Evolutionary conservation across 2,888 invertebrate species (phyloP), one percentile per base, ranked within the genome.

Genomic region (Drosophila barbarae): DNA sequence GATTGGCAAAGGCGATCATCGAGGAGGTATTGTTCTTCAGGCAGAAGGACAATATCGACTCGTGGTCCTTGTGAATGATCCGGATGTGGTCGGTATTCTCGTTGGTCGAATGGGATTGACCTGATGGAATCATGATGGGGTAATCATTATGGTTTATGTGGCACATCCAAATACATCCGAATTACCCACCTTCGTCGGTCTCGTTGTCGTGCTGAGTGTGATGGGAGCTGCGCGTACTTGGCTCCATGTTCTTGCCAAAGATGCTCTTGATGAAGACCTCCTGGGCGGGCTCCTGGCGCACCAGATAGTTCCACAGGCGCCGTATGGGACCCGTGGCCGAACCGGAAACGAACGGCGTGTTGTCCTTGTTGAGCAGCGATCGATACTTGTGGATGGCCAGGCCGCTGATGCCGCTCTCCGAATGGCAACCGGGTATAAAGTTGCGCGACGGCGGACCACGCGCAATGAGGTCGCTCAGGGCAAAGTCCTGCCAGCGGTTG

Each of bases 11-110:
- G 0, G 98, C 96, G 75, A 99, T 93, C 71, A 95, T 90, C 35
- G 96, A 96, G 54, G 93, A 92, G 76, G 94, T 94, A 18, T 95
- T 97, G 92, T 96, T 95, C 90, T 98, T 98, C 64, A 98, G 92
- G 87, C 98, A 98, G 91, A 99, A 99, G 34, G 99, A 96, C 55
- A 97, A 94, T 77, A 99, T 98, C 59, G 98, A 96, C 90, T 99
- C 99, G 90, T 98, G 98, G 87, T 99, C 99, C 90, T 99, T 98
- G 90, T 99, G 99, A 76, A 99, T 97, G 79, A 99, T 97, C 76
- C 98, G 93, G 65, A 98, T 96, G 10, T 97, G 96, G 86, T 96
- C 96, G 12, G 88, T 86, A 69, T 90, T 85, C 69, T 87, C 87
- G 69, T 70, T 82, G 18, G 78, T 75, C 30, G 77, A 74, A 65